Conservation (phyloP, 1,140 invertebrate species). For the Philopotamus ludificatus region DNA sequence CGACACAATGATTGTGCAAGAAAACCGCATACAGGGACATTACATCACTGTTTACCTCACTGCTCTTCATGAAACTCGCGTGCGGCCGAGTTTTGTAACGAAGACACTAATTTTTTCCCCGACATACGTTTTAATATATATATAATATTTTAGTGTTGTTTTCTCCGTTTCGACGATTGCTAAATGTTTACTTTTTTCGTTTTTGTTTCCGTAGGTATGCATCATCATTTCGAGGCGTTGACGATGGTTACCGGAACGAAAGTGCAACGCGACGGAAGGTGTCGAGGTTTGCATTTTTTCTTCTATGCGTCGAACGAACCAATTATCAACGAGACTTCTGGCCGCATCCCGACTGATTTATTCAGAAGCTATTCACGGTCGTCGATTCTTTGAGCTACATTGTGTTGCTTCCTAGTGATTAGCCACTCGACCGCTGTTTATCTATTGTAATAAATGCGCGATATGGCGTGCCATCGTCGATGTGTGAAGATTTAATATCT, state of each 20-base stretch:
- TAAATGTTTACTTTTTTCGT: background rate
- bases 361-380: background rate
- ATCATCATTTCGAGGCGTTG: background rate
- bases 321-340: background rate
- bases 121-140: no score
- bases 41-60: constrained; percentile 6
- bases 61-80: background rate
- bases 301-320: background rate
- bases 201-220: constrained; percentile 16
- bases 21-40: constrained; percentile 10
- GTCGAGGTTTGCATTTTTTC: background rate
- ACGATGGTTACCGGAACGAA: background rate
- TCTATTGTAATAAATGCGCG: background rate
- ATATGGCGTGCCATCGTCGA: background rate
- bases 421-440: background rate
- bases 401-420: background rate
- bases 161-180: no score
- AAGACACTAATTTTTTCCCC: background rate
- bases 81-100: background rate
- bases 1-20: constrained; percentile 22
- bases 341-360: background rate
- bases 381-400: background rate
- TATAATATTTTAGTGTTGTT: no score
- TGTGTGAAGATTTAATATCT: background rate
- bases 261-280: background rate